Conservation (phyloP, 1,140 invertebrate species). For the Drosophila trapezifrons region DNA sequence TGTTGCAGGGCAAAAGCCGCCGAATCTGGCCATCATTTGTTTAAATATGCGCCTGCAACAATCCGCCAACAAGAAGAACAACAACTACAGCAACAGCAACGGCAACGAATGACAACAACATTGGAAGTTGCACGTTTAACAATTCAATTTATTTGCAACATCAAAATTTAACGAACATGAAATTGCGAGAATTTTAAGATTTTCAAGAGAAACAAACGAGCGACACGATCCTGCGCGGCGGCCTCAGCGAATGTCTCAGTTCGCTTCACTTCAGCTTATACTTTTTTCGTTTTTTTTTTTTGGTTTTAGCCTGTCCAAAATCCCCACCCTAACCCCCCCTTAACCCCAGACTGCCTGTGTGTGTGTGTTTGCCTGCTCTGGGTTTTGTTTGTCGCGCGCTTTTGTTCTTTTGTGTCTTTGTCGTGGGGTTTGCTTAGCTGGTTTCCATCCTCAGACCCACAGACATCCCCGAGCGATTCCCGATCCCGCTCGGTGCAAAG, state of each 20-base stretch:
- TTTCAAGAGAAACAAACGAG: constrained; percentile 84
- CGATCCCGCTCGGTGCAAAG: constrained; percentile 57
- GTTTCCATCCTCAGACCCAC: constrained; percentile 43
- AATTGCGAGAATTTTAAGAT: constrained; percentile 84
- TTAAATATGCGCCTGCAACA: constrained; percentile 83
- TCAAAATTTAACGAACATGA: constrained; percentile 84
- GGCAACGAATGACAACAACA: constrained; percentile 62
- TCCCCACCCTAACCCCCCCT: constrained; percentile 14
- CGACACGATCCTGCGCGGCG: constrained; percentile 81
- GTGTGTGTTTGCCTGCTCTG: constrained; percentile 62
- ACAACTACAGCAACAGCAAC: constrained; percentile 22
- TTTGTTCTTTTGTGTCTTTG: constrained; percentile 80
- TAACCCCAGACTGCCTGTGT: constrained; percentile 28
- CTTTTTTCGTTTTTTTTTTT: constrained; percentile 2
- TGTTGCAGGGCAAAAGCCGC: constrained; percentile 55
- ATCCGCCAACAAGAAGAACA: constrained; percentile 48
- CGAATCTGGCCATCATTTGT: constrained; percentile 84
- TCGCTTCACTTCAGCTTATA: constrained; percentile 37
- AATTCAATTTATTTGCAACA: constrained; percentile 84
- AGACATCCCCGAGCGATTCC: constrained; percentile 36
- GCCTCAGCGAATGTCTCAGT: constrained; percentile 66
- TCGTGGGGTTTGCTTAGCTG: constrained; percentile 79
- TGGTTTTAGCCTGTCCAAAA: constrained; percentile 1
- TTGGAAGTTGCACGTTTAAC: constrained; percentile 84
- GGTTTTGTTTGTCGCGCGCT: constrained; percentile 79